Evolutionary conservation across 2,113 vertebrate genomes (phyloP).

Genomic region (Cinclus cinclus): DNA sequence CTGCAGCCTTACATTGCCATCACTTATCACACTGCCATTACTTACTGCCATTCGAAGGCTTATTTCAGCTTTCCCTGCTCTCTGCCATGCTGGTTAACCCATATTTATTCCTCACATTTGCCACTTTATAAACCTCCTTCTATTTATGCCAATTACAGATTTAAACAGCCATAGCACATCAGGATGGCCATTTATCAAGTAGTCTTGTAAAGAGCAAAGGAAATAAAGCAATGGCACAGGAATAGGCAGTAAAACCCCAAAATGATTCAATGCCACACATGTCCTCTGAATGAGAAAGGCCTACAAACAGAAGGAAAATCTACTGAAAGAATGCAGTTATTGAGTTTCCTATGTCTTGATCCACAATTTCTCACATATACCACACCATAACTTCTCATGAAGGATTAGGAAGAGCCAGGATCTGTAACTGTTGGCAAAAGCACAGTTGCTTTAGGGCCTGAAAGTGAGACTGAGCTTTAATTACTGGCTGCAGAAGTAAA

Average conservation of each 20-base stretch:
- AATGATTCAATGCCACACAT: not conserved
- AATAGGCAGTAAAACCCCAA: not conserved
- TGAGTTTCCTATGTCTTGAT: not conserved
- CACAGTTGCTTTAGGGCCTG: constrained; percentile 1
- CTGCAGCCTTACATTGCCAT: not conserved
- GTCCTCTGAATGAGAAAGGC: not conserved
- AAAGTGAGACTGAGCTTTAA: constrained; percentile 25
- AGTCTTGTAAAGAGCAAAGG: not conserved
- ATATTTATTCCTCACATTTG: not conserved
- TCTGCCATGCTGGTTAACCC: not conserved
- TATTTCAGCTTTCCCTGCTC: not conserved
- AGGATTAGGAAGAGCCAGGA: not conserved
- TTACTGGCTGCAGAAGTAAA: constrained; percentile 2
- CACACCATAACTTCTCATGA: not conserved
- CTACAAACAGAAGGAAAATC: not conserved
- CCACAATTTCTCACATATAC: not conserved
- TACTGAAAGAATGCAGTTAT: not conserved
- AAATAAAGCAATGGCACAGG: not conserved
- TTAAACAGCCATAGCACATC: not conserved
- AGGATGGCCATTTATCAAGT: not conserved
- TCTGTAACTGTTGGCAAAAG: not conserved
- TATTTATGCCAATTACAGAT: not conserved
- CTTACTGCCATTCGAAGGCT: not conserved
- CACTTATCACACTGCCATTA: not conserved
- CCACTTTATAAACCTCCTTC: not conserved